Evolutionary conservation across 2,888 invertebrate species (phyloP).

Genomic region (Andrena haemorrhoa): DNA sequence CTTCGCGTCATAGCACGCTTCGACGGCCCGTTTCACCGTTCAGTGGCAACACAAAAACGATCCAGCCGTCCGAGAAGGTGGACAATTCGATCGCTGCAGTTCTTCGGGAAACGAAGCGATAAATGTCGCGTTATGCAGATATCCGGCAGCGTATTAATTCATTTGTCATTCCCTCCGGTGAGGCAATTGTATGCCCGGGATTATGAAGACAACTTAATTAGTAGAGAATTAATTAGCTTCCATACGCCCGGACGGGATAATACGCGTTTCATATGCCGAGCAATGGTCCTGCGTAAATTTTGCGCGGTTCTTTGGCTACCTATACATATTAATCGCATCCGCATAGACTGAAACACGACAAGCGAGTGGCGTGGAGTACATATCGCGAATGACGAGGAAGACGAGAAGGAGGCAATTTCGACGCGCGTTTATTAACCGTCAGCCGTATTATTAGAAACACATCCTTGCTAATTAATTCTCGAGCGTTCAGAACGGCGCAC

Average conservation of each 20-base stretch:
- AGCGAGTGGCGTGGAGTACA: constrained; percentile 22
- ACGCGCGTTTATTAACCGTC: constrained; percentile 15
- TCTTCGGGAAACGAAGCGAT: constrained; percentile 33
- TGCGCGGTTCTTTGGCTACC: constrained; percentile 46
- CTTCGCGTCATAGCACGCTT: background rate
- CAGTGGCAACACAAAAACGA: constrained; percentile 1
- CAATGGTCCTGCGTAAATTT: constrained; percentile 35
- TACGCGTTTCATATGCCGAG: constrained; percentile 27
- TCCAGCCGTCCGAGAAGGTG: background rate
- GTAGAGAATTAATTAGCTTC: constrained; percentile 60
- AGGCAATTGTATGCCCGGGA: constrained; percentile 45
- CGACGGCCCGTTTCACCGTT: background rate
- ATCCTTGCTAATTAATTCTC: constrained; percentile 22
- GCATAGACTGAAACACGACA: constrained; percentile 12
- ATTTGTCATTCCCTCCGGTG: constrained; percentile 51
- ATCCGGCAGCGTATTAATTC: constrained; percentile 43
- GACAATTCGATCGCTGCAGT: constrained; percentile 8
- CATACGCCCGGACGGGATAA: constrained; percentile 36
- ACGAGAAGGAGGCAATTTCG: constrained; percentile 21
- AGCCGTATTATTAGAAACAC: constrained; percentile 37
- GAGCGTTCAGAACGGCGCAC: background rate
- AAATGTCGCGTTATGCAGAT: constrained; percentile 27
- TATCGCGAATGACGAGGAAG: constrained; percentile 13
- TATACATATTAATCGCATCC: constrained; percentile 54
- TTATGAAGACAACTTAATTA: constrained; percentile 60